A percentile compares a stretch with the other conserved stretches of the same genome.
Conservation (phyloP, 2,888 invertebrate genomes). For the Schizaphis graminum region DNA sequence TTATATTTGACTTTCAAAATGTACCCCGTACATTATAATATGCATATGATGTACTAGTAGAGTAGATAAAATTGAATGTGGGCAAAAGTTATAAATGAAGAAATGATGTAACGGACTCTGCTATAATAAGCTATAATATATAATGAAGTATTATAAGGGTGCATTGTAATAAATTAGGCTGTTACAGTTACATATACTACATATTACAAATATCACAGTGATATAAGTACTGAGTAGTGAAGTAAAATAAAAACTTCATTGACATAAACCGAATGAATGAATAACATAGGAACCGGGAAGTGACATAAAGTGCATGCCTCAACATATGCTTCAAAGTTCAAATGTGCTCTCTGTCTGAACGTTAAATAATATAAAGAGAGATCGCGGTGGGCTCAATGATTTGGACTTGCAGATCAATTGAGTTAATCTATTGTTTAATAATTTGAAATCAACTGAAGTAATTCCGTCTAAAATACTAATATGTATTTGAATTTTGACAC, state of each 20-base stretch:
- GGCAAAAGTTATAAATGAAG: neutral
- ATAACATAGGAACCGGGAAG: neutral
- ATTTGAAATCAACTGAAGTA: neutral
- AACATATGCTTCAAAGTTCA: neutral
- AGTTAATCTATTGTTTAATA: neutral
- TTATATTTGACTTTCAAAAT: neutral
- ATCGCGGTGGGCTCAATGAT: neutral
- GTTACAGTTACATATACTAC: neutral
- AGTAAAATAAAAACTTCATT: neutral
- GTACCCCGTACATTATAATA: neutral
- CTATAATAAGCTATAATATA: neutral
- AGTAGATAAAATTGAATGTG: neutral
- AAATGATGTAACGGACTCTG: neutral
- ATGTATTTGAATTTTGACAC: neutral
- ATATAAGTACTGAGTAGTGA: neutral
- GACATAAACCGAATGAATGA: neutral
- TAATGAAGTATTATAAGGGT: neutral
- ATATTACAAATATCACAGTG: neutral
- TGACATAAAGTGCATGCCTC: neutral
- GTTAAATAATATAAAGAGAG: neutral
- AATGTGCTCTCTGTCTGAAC: neutral
- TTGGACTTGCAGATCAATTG: neutral
- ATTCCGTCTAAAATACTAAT: neutral
- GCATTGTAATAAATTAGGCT: neutral
- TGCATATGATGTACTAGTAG: neutral